These are phyloP conservation scores for Metellina segmentata DNA, from an alignment of 2,888 invertebrate species.

Conservation along the genomic window DNA sequence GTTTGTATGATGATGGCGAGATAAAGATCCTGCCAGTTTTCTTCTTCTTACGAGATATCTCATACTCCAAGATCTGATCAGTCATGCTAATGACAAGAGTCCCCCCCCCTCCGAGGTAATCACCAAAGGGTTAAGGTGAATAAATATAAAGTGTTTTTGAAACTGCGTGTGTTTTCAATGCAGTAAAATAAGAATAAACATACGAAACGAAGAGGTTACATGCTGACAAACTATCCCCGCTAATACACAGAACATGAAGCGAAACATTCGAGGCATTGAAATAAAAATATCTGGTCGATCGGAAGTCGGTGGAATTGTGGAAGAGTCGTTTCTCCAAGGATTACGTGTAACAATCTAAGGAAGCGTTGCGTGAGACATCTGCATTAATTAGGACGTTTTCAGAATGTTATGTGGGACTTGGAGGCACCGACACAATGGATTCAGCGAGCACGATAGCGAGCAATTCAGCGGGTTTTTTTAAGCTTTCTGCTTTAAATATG, in stretches of 20 bases:
- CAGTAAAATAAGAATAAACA: no score
- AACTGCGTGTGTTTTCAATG: no score
- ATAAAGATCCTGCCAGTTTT: no score
- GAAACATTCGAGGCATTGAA: neutral
- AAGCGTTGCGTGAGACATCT: slow-evolving; percentile 29
- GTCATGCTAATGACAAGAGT: no score
- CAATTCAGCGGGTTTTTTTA: slow-evolving; percentile 21
- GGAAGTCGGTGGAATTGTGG: neutral
- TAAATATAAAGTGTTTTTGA: no score
- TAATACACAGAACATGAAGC: neutral
- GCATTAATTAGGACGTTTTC: slow-evolving; percentile 44
- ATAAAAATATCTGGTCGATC: neutral
- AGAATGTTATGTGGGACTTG: slow-evolving; percentile 25
- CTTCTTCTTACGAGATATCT: no score
- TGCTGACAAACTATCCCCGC: neutral
- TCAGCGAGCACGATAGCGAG: neutral
- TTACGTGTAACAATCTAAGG: neutral
- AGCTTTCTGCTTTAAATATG: slow-evolving; percentile 16
- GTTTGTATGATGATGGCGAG: no score
- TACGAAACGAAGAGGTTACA: no score
- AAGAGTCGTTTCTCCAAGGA: neutral
- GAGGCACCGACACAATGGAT: slow-evolving; percentile 25
- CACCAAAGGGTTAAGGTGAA: no score
- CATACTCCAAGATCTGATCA: no score
- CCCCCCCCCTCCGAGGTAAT: no score